phyloP scores from a whole-genome alignment of 2,888 invertebrate species.

The Drosophila seclusa region DNA sequence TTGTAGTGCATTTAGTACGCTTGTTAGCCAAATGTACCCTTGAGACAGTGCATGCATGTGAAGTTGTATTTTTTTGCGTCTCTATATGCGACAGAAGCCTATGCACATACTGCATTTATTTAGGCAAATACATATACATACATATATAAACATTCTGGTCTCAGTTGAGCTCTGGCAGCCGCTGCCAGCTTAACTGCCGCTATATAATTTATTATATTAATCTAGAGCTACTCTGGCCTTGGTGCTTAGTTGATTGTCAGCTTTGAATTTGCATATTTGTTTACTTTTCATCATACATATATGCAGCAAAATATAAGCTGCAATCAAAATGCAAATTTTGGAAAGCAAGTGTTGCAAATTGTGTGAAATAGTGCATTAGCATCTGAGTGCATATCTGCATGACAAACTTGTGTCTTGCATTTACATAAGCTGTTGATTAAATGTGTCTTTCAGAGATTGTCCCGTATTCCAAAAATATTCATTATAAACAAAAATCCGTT shows the following conservation, averaged over 20 bases:
- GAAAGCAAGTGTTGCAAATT: constrained; percentile 28
- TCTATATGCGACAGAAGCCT: background rate
- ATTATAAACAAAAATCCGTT: background rate
- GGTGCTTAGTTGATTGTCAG: constrained; percentile 24
- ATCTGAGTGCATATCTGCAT: background rate
- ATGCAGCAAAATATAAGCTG: constrained; percentile 25
- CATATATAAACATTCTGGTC: background rate
- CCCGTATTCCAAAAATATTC: background rate
- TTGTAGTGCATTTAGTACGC: constrained; percentile 75
- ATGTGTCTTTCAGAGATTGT: background rate
- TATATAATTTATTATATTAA: constrained; percentile 34
- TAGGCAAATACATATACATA: constrained; percentile 14
- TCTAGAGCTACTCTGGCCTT: constrained; percentile 2
- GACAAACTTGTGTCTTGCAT: background rate
- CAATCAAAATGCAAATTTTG: constrained; percentile 51
- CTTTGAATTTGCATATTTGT: constrained; percentile 36
- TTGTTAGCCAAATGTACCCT: constrained; percentile 76
- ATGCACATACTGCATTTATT: constrained; percentile 6
- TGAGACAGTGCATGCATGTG: constrained; percentile 55
- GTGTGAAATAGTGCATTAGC: background rate
- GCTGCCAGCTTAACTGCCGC: constrained; percentile 22
- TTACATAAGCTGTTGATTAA: constrained; percentile 1
- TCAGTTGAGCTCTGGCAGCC: background rate
- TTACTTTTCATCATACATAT: constrained; percentile 12
- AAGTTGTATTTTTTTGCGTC: constrained; percentile 20